Conservation (phyloP, 2,888 invertebrate genomes). For the Nesidiocoris tenuis region DNA sequence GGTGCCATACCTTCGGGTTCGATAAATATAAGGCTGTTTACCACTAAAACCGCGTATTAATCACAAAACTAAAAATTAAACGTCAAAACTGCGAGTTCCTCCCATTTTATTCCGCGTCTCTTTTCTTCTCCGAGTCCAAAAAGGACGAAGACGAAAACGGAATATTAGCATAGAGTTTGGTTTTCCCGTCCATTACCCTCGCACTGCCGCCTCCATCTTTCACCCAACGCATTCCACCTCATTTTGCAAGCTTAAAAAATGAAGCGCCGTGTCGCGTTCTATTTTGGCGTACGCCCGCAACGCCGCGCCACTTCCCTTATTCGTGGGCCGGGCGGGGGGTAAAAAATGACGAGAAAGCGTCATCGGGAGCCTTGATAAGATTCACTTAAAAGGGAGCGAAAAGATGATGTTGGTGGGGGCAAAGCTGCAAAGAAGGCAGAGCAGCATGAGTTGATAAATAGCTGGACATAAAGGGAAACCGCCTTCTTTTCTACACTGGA, state of each 20-base stretch:
- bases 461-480: conserved; percentile 50
- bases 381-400: conserved; percentile 49
- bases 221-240: conserved; percentile 48
- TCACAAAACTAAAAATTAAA: no score
- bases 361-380: conserved; percentile 50
- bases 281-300: background rate
- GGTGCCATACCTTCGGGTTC: no score
- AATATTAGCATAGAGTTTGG: conserved; percentile 42
- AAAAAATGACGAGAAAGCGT: conserved; percentile 51
- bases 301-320: conserved; percentile 14
- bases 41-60: no score
- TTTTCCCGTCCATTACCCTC: conserved; percentile 48
- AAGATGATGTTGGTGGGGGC: conserved; percentile 7
- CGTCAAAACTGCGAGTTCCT: no score
- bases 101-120: no score
- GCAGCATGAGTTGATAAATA: conserved; percentile 50
- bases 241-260: conserved; percentile 51
- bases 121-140: background rate
- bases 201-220: conserved; percentile 24
- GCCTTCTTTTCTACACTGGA: conserved; percentile 13
- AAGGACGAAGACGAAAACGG: conserved; percentile 3
- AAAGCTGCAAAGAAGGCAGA: background rate
- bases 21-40: no score
- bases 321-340: conserved; percentile 40
- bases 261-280: conserved; percentile 47